Evolutionary conservation across 1,140 invertebrate genomes (phyloP).

Genomic region (Temnothorax longispinosus): DNA sequence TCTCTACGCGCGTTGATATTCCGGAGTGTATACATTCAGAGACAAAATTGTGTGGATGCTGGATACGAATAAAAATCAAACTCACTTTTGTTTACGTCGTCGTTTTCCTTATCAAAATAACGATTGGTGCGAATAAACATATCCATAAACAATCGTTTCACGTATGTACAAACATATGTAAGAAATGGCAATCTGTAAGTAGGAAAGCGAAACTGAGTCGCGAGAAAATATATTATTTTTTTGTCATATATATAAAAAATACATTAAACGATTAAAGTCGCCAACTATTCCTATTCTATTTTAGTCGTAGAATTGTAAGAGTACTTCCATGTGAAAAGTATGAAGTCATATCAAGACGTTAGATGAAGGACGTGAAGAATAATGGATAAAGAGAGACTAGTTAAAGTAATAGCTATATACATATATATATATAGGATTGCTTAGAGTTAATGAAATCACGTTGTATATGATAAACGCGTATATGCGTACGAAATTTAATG

Average conservation of each 20-base stretch:
- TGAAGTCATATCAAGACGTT: conserved; percentile 37
- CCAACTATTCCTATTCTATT: conserved; percentile 14
- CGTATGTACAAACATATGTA: conserved; percentile 12
- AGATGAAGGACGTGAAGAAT: conserved; percentile 2
- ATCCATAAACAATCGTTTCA: conserved; percentile 50
- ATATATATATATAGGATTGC: neutral
- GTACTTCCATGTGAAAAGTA: conserved; percentile 15
- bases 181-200: conserved; percentile 36
- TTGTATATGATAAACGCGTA: conserved; percentile 2
- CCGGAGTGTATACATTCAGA: conserved; percentile 36
- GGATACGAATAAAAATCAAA: conserved; percentile 7
- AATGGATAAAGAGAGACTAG: conserved; percentile 2
- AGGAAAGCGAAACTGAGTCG: neutral
- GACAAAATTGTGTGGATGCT: conserved; percentile 37
- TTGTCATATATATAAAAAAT: conserved; percentile 11
- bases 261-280: neutral
- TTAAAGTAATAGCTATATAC: neutral
- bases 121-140: conserved; percentile 36
- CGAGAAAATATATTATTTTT: conserved; percentile 22
- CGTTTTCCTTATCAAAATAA: conserved; percentile 17
- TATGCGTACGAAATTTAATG: neutral
- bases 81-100: conserved; percentile 28
- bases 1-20: conserved; percentile 40
- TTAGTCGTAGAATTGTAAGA: conserved; percentile 34
- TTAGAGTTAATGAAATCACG: conserved; percentile 7